Evolutionary conservation across 2,797 vertebrate species (phyloP).

Genomic region (Ctenopoma kingsleyae): DNA sequence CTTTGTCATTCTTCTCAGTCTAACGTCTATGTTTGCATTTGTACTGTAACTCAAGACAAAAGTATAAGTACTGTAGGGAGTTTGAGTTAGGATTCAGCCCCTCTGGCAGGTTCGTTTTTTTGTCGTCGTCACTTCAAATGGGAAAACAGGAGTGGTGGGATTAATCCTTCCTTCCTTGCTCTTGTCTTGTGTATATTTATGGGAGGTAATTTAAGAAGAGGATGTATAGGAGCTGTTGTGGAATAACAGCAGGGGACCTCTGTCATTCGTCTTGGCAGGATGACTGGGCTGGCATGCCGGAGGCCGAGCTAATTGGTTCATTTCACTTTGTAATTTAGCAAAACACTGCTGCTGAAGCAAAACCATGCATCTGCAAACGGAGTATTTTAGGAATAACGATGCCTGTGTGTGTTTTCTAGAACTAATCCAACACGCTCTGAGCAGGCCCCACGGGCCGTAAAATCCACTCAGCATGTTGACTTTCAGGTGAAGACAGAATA

Average conservation of each 20-base stretch:
- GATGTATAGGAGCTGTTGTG: slow-evolving; percentile 63
- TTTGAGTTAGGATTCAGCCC: slow-evolving; percentile 64
- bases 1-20: slow-evolving; percentile 31
- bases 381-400: slow-evolving; percentile 57
- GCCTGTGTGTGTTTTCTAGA: slow-evolving; percentile 12
- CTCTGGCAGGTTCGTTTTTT: slow-evolving; percentile 27
- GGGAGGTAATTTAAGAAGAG: slow-evolving; percentile 59
- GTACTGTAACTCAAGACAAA: slow-evolving; percentile 46
- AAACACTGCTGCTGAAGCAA: slow-evolving; percentile 63
- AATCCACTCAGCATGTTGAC: slow-evolving; percentile 6
- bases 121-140: slow-evolving; percentile 38
- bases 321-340: slow-evolving; percentile 76
- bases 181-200: slow-evolving; percentile 69
- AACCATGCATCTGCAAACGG: slow-evolving; percentile 57
- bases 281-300: slow-evolving; percentile 44
- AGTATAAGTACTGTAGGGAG: slow-evolving; percentile 44
- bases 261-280: slow-evolving; percentile 51
- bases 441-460: slow-evolving; percentile 14
- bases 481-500: slow-evolving; percentile 4
- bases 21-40: slow-evolving; percentile 21
- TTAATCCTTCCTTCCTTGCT: slow-evolving; percentile 30
- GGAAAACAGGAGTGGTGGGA: slow-evolving; percentile 33
- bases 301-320: slow-evolving; percentile 62
- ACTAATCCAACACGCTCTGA: slow-evolving; percentile 14
- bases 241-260: slow-evolving; percentile 55